A percentile compares a stretch with the other conserved stretches of the same genome.
These are phyloP conservation scores for Babylonia areolata DNA, from an alignment of 1,140 invertebrate genomes.

Conservation along the genomic window DNA sequence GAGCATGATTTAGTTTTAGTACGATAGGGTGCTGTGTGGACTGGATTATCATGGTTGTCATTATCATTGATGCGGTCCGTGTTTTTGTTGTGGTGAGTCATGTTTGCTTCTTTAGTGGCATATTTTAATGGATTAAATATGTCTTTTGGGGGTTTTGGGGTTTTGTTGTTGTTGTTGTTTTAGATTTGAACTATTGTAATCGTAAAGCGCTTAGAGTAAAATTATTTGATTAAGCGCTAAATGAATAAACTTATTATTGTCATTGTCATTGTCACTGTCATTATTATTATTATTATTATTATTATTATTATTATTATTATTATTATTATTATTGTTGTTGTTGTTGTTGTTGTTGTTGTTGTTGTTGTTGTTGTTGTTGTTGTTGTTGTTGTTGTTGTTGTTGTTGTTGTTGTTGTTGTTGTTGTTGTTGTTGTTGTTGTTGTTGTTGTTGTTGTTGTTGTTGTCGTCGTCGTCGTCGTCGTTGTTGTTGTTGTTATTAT, in stretches of 20 bases:
- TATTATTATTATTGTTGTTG: slow-evolving; percentile 14
- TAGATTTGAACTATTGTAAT: no score
- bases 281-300: not conserved
- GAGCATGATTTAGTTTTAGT: no score
- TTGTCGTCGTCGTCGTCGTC: not conserved
- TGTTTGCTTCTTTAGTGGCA: not conserved
- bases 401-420: not conserved
- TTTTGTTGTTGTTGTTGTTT: no score
- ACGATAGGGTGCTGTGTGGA: no score
- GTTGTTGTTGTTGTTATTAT: slow-evolving; percentile 9
- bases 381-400: not conserved
- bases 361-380: slow-evolving; percentile 8
- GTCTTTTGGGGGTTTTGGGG: no score
- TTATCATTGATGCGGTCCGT: no score
- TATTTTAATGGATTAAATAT: not conserved
- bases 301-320: not conserved
- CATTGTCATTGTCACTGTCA: slow-evolving; percentile 4
- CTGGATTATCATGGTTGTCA: no score
- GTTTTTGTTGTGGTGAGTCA: not conserved
- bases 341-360: not conserved
- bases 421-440: slow-evolving; percentile 5
- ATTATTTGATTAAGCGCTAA: no score
- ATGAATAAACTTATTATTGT: no score
- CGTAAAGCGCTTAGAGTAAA: no score
- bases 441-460: slow-evolving; percentile 13